These are phyloP conservation scores for Deilephila porcellus DNA, from an alignment of 2,888 invertebrate species.

Conservation along the genomic window DNA sequence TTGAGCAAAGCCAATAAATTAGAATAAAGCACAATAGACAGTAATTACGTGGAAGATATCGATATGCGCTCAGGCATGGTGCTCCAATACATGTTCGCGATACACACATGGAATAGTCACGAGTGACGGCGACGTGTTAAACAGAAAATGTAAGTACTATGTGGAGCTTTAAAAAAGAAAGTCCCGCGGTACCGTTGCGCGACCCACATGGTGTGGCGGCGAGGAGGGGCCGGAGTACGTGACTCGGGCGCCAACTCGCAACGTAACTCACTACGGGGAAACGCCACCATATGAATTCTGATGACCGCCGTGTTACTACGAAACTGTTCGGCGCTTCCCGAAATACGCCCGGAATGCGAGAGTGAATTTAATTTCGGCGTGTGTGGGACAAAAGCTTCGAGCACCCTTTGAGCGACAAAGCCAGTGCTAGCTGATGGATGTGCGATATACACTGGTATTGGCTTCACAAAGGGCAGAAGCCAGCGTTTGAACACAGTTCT, in stretches of 20 bases:
- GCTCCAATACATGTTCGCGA: neutral
- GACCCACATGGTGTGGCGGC: slow-evolving; percentile 69
- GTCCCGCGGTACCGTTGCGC: slow-evolving; percentile 72
- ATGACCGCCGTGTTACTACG: slow-evolving; percentile 33
- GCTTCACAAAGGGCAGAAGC: neutral
- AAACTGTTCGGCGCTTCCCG: slow-evolving; percentile 28
- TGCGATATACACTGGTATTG: neutral
- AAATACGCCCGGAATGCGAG: slow-evolving; percentile 17
- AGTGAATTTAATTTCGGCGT: slow-evolving; percentile 12
- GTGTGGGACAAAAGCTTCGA: neutral
- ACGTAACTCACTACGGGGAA: slow-evolving; percentile 59
- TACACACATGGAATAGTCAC: neutral
- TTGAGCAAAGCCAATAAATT: too few species aligned
- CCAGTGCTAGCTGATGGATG: neutral
- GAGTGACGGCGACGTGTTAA: slow-evolving; percentile 12
- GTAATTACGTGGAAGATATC: neutral
- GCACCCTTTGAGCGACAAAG: slow-evolving; percentile 1
- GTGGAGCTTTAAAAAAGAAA: slow-evolving; percentile 70
- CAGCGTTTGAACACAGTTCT: neutral
- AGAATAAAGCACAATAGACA: neutral
- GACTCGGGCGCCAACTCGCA: slow-evolving; percentile 59
- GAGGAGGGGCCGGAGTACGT: slow-evolving; percentile 52
- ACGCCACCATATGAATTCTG: slow-evolving; percentile 44
- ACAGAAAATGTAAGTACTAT: slow-evolving; percentile 32
- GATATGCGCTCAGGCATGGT: neutral